A percentile compares a stretch with the other conserved stretches of the same genome.
phyloP scores from a whole-genome alignment of 2,113 vertebrate species.

The Grantiella picta region DNA sequence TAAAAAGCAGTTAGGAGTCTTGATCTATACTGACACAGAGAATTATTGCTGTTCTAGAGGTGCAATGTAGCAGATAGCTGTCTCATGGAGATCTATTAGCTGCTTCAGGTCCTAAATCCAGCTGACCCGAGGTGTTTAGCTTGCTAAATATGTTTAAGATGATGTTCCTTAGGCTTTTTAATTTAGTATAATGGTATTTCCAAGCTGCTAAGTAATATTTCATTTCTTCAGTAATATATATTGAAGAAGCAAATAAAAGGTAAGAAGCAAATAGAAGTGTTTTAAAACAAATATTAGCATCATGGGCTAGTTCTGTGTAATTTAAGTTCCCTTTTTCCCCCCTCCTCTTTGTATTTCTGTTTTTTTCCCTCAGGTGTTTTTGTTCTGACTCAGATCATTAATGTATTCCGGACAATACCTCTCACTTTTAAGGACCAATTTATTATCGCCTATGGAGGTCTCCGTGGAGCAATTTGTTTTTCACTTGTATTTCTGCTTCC shows the following conservation, averaged over 20 bases:
- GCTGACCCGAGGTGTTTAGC: background rate
- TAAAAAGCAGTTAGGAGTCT: background rate
- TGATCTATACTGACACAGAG: background rate
- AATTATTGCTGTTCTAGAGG: background rate
- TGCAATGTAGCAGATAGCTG: background rate
- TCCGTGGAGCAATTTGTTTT: slow-evolving; percentile 94
- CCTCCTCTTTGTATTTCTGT: background rate
- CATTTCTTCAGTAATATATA: background rate
- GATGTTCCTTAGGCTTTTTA: background rate
- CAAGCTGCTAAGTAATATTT: background rate
- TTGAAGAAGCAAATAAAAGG: background rate
- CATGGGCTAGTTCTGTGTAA: background rate
- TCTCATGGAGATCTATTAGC: background rate
- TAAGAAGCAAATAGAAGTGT: background rate
- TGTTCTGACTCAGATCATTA: slow-evolving; percentile 93
- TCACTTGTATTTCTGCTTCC: slow-evolving; percentile 93
- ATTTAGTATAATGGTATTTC: background rate
- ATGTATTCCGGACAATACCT: slow-evolving; percentile 92
- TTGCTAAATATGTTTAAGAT: background rate
- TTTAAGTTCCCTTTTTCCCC: background rate
- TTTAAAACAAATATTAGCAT: background rate
- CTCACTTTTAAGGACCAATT: slow-evolving; percentile 96
- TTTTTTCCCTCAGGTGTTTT: slow-evolving; percentile 81
- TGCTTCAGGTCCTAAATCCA: background rate
- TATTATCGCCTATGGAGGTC: slow-evolving; percentile 92